phyloP scores from a whole-genome alignment of 2,888 invertebrate species.

The Spodoptera littoralis region DNA sequence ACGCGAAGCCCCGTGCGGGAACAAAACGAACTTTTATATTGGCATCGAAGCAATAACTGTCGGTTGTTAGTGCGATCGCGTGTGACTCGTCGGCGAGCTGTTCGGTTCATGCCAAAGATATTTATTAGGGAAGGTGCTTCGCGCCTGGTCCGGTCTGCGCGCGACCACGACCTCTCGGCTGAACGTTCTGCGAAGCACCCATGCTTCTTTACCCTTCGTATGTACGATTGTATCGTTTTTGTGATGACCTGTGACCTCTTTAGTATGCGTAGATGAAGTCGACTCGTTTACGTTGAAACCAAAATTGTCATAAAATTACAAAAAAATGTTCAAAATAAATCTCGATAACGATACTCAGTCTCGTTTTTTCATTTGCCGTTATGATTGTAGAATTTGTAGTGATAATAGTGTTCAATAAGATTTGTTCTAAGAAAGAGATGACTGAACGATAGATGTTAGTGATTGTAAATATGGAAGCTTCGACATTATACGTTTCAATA shows the following conservation, averaged over 20 bases:
- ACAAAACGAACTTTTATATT: slow-evolving; percentile 65
- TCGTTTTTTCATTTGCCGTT: slow-evolving; percentile 85
- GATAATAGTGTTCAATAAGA: slow-evolving; percentile 87
- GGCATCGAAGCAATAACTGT: slow-evolving; percentile 76
- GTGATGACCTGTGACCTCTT: slow-evolving; percentile 76
- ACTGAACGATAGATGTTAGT: slow-evolving; percentile 87
- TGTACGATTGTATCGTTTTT: slow-evolving; percentile 71
- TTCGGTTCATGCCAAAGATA: slow-evolving; percentile 89
- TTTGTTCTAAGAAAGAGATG: slow-evolving; percentile 85
- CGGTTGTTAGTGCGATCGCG: slow-evolving; percentile 76
- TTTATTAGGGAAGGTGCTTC: slow-evolving; percentile 83
- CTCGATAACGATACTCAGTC: slow-evolving; percentile 85
- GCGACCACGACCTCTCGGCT: slow-evolving; percentile 62
- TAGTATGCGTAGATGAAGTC: slow-evolving; percentile 78
- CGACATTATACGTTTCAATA: slow-evolving; percentile 87
- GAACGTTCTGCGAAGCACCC: slow-evolving; percentile 62
- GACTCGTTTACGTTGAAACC: slow-evolving; percentile 76
- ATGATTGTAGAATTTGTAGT: slow-evolving; percentile 84
- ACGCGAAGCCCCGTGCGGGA: slow-evolving; percentile 61
- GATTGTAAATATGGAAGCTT: slow-evolving; percentile 88
- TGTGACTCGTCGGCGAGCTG: slow-evolving; percentile 81
- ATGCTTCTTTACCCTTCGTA: slow-evolving; percentile 67
- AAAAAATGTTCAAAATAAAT: slow-evolving; percentile 76
- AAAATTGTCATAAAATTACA: slow-evolving; percentile 75
- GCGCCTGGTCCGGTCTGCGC: slow-evolving; percentile 61